Percentiles rank a stretch among this genome's conserved stretches.
Conservation (phyloP, 2,888 invertebrate genomes). For the Penaeus monodon region DNA sequence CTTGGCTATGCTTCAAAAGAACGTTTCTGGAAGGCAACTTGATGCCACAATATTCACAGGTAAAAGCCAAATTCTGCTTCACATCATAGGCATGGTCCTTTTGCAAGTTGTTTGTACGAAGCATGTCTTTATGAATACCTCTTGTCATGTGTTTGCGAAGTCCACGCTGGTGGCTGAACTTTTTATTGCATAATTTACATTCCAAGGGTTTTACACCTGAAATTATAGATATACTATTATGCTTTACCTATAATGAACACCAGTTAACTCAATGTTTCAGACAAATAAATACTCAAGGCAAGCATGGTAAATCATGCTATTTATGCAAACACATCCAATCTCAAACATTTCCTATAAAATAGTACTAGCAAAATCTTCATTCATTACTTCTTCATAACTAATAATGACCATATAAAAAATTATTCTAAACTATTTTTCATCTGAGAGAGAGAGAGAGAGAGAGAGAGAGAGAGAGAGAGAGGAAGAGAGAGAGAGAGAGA, state of each 20-base stretch:
- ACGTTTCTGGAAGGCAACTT: constrained; percentile 37
- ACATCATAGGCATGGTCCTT: constrained; percentile 50
- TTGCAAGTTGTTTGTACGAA: constrained; percentile 39
- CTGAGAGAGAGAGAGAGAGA: background rate
- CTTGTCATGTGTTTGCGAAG: constrained; percentile 55
- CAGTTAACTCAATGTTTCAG: background rate
- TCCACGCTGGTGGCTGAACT: constrained; percentile 50
- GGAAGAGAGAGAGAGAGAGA: constrained; percentile 13
- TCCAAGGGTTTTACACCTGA: constrained; percentile 46
- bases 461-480: background rate
- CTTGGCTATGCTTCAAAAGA: constrained; percentile 38
- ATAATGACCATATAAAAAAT: background rate
- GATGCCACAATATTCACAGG: constrained; percentile 49
- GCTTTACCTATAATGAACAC: background rate
- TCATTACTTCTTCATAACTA: no score
- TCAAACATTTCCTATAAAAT: no score
- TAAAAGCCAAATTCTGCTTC: constrained; percentile 31
- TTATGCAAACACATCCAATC: no score
- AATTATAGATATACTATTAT: constrained; percentile 12
- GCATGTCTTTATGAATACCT: constrained; percentile 33
- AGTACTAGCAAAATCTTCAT: no score
- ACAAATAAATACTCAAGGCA: constrained; percentile 9
- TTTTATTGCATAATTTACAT: constrained; percentile 51
- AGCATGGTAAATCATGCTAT: no score
- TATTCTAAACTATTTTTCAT: background rate